Evolutionary conservation across 2,113 vertebrate species (phyloP), one percentile per base, ranked within the genome.

Genomic region (Dasyurus viverrinus): DNA sequence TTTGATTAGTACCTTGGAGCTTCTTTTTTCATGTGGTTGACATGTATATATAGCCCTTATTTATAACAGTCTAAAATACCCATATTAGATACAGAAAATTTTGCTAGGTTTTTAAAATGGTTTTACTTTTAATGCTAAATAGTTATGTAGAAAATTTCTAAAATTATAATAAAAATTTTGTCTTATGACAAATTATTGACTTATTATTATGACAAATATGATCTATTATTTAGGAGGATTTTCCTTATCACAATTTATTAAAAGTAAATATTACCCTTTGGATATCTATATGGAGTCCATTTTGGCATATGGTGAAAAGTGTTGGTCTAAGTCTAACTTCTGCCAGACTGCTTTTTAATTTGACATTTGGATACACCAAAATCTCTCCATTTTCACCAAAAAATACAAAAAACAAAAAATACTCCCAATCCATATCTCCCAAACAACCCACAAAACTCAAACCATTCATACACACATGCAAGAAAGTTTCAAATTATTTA

Each of bases 361-460:
- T 91, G 22, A 36, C 22, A 53, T 90, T 30, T 92, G 36, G 12
- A 95, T 91, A 42, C 26, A 60, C 14, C 42, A 55, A 55, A 95
- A 0, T 91, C 8, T 92, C 52, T 94, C 94, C 53, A 96, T 5
- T n/a, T n/a, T 92, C 68, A 90, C 2, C 42, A 30, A 54, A 52
- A 94, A 25, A 55, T 47, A 50, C 50, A 92, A 16, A 90, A 94
- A 8, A 8, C 68, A 19, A 26, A 54, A 52, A 52, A 52, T 7
- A 52, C 8, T 0, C 50, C 50, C 54, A 22, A 9, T 9, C 50
- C 54, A 22, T 46, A 90, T 25, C 57, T 57, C 55, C 60, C 60
- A 93, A 95, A 96, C 76, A 95, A 96, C 76, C 68, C 68, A n/a
- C 14, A 89, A 95, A 19, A 46, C 93, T 46, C 89, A 96, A 3